A percentile compares a stretch with the other conserved stretches of the same genome.
Conservation (phyloP, 2,888 invertebrate genomes). For the Eumerus sabulonum region DNA sequence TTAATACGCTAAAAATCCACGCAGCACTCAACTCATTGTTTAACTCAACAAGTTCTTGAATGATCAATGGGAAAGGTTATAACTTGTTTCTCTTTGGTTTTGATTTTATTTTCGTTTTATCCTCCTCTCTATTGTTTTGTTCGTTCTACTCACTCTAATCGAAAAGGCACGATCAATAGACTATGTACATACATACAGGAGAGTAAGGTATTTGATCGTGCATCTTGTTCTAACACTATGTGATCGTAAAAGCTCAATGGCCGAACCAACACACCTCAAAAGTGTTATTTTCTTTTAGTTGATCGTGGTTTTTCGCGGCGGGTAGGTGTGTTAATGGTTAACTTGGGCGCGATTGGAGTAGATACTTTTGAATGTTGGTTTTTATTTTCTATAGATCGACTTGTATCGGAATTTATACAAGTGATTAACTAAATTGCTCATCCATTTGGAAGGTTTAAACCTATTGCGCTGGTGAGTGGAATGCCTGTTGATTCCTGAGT, state of each 20-base stretch:
- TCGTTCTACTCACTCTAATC: constrained; percentile 24
- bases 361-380: too few relatives aligned
- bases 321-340: constrained; percentile 39
- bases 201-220: not conserved
- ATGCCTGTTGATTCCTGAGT: constrained; percentile 33
- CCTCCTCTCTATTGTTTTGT: constrained; percentile 24
- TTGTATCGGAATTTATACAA: too few relatives aligned
- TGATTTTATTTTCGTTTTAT: too few relatives aligned
- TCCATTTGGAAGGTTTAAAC: too few relatives aligned
- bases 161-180: too few relatives aligned
- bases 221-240: not conserved
- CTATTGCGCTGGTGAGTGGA: too few relatives aligned
- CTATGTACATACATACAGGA: not conserved
- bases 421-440: too few relatives aligned
- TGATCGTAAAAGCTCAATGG: constrained; percentile 8
- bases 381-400: too few relatives aligned
- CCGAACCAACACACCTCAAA: constrained; percentile 66
- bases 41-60: constrained; percentile 1
- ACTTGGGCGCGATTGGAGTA: too few relatives aligned
- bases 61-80: not conserved
- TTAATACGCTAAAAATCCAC: too few relatives aligned
- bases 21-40: too few relatives aligned
- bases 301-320: constrained; percentile 60
- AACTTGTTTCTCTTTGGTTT: too few relatives aligned
- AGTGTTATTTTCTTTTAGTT: constrained; percentile 59